Evolutionary conservation across 2,888 invertebrate genomes (phyloP).

Genomic region (Labia minor): DNA sequence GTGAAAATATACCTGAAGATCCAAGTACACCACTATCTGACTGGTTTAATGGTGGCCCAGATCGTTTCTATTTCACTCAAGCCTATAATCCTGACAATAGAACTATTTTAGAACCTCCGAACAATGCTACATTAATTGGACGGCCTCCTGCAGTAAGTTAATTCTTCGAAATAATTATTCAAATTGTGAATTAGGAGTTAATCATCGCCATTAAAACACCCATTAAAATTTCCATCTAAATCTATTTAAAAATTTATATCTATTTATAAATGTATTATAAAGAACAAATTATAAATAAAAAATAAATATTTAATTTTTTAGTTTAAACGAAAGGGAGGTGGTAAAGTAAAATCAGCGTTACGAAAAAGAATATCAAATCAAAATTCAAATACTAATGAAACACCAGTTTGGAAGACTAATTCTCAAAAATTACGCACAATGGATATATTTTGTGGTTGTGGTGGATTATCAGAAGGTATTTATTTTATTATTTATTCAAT

Average conservation of each 20-base stretch:
- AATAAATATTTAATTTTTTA: slow-evolving; percentile 25
- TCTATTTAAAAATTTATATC: too few relatives aligned
- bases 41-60: slow-evolving; percentile 53
- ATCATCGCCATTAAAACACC: too few relatives aligned
- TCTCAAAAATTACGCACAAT: slow-evolving; percentile 45
- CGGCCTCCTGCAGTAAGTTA: slow-evolving; percentile 28
- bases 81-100: slow-evolving; percentile 49
- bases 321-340: slow-evolving; percentile 55
- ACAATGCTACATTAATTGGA: slow-evolving; percentile 47
- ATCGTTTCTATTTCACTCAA: slow-evolving; percentile 62
- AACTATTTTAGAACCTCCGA: slow-evolving; percentile 50
- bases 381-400: slow-evolving; percentile 13
- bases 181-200: neutral
- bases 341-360: slow-evolving; percentile 46
- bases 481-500: neutral
- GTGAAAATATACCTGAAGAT: slow-evolving; percentile 44
- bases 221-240: too few relatives aligned
- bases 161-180: too few relatives aligned
- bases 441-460: slow-evolving; percentile 80
- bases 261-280: too few relatives aligned
- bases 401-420: too few relatives aligned
- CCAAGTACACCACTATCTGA: slow-evolving; percentile 37
- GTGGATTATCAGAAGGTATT: slow-evolving; percentile 40
- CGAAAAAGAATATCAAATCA: slow-evolving; percentile 30
- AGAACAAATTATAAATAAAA: too few relatives aligned